Percentiles rank a stretch among this genome's conserved stretches.
These are phyloP conservation scores for Diuraphis noxia DNA, from an alignment of 1,140 invertebrate genomes.

Conservation along the genomic window DNA sequence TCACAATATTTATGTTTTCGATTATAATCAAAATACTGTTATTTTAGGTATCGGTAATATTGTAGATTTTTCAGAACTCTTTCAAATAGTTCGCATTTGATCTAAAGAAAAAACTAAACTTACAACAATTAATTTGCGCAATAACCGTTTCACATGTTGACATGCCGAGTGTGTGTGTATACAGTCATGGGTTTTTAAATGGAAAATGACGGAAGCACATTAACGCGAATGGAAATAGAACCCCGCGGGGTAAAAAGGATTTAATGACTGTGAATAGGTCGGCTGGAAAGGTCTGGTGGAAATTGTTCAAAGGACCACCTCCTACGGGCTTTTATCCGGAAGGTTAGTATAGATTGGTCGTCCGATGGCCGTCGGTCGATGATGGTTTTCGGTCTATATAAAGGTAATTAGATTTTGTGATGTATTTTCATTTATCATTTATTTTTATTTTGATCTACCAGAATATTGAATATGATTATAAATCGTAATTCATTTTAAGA, in stretches of 20 bases:
- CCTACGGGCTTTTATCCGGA: not conserved
- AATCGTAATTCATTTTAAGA: not conserved
- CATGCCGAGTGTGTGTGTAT: not conserved
- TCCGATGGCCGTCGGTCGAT: not conserved
- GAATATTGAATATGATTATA: not conserved
- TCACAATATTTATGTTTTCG: not conserved
- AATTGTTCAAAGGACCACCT: conserved; percentile 1
- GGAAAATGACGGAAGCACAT: not conserved
- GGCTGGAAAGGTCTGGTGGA: not conserved
- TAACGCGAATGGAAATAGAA: not conserved
- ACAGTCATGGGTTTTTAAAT: not conserved
- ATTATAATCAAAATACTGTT: not conserved
- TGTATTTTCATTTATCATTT: not conserved
- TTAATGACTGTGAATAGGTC: not conserved
- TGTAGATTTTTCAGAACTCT: not conserved
- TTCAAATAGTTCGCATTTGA: not conserved
- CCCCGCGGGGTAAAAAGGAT: not conserved
- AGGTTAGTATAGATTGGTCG: not conserved
- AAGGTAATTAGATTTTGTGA: not conserved
- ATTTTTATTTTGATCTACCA: not conserved
- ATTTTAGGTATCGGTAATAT: not conserved
- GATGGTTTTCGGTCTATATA: not conserved
- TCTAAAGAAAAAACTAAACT: not conserved
- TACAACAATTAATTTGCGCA: not conserved
- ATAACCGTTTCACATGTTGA: not conserved